These are phyloP conservation scores for Protula sp. DNA, from an alignment of 2,888 invertebrate species.

Conservation along the genomic window DNA sequence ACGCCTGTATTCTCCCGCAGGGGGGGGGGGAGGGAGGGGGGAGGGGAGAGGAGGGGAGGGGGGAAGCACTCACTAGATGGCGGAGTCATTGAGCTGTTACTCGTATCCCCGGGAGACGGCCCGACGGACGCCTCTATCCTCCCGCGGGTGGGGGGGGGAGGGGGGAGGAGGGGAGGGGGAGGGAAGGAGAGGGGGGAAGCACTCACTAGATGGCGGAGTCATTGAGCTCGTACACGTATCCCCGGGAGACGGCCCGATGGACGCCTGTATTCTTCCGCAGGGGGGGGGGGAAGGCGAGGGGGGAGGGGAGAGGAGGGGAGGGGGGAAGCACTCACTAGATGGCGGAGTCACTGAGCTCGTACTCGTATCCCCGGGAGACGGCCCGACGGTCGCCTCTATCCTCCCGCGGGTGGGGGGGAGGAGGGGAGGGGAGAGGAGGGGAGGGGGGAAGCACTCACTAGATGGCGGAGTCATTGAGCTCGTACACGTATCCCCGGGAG, in stretches of 20 bases:
- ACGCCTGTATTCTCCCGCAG: no score
- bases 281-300: no score
- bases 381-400: constrained; percentile 63
- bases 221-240: constrained; percentile 65
- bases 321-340: constrained; percentile 59
- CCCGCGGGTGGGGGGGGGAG: no score
- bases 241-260: constrained; percentile 62
- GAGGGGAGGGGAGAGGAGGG: no score
- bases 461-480: constrained; percentile 64
- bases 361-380: constrained; percentile 65
- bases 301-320: no score
- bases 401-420: constrained; percentile 61
- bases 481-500: constrained; percentile 64
- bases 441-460: no score
- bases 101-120: constrained; percentile 65
- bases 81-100: constrained; percentile 65
- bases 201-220: constrained; percentile 66
- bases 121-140: constrained; percentile 62
- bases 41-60: no score
- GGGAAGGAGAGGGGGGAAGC: no score
- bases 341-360: constrained; percentile 65
- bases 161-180: no score
- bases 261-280: constrained; percentile 65
- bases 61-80: constrained; percentile 64
- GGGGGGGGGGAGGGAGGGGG: no score